Evolutionary conservation across 2,888 invertebrate species (phyloP), one percentile per base, ranked within the genome.

Genomic region (Orchesella flavescens): DNA sequence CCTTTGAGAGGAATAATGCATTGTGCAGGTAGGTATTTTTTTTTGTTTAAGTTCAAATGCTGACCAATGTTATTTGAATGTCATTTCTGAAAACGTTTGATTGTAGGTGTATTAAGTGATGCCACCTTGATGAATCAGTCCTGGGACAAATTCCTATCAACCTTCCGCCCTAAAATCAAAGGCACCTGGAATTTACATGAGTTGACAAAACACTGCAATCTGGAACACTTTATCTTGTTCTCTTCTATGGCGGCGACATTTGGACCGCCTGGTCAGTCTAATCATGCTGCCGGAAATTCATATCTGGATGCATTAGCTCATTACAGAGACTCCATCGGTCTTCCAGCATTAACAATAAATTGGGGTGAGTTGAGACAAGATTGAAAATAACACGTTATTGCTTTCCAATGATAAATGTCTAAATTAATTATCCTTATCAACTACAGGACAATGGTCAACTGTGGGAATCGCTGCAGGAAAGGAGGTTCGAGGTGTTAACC

Each of bases 1-100:
- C 86, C 79, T 13, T 57, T 86, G 13, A 19, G 85, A 49, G 86
- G 86, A 10, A 65, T 86, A 5, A 82, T 86, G 73, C 86, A 86
- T 34, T 76, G 83, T 12, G 86, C 86, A 7, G 85, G 85, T 3
- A 74, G 75, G 9, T 34, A 34, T 7, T 34, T 34, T 34, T 34
- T 34, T 34, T 4, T n/a, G n/a, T n/a, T 34, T 34, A 34, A 7
- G 34, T n/a, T n/a, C n/a, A n/a, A n/a, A n/a, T n/a, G n/a, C n/a
- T n/a, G 34, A 34, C n/a, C n/a, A 34, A 34, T 34, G 34, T 34
- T 34, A 34, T 13, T 46, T 53, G 53, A 53, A 53, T 5, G n/a
- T 53, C 4, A n/a, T 34, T 34, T 34, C 7, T 34, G 7, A 34
- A 34, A 34, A 4, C 7, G n/a, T n/a, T n/a, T n/a, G n/a, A n/a